A percentile compares a stretch with the other conserved stretches of the same genome.
phyloP scores from a whole-genome alignment of 2,113 vertebrate species.

The Takifugu bimaculatus region DNA sequence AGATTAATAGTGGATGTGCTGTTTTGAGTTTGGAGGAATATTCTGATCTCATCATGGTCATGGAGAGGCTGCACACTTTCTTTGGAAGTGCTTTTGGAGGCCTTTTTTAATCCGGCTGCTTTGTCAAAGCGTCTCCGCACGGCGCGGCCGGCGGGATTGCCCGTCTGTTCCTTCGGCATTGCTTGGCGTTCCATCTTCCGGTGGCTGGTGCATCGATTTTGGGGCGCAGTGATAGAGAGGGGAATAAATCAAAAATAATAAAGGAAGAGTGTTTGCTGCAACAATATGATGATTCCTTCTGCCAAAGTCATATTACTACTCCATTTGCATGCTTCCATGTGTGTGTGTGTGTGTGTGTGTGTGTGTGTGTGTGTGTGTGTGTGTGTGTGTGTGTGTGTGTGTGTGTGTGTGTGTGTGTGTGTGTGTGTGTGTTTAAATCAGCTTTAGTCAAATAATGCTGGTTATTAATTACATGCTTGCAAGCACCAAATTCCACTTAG shows the following conservation, averaged over 20 bases:
- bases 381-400: not conserved
- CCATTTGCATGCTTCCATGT: not conserved
- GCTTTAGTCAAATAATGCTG: slow-evolving; percentile 37
- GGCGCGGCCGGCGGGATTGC: too few relatives aligned
- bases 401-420: not conserved
- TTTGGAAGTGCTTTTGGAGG: not conserved
- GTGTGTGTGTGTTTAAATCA: slow-evolving; percentile 19
- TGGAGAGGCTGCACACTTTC: not conserved
- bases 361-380: not conserved
- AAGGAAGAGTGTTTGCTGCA: too few relatives aligned
- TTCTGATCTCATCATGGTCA: slow-evolving; percentile 21
- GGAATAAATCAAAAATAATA: too few relatives aligned
- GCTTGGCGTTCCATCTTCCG: too few relatives aligned
- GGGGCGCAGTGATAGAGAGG: too few relatives aligned
- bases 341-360: too few relatives aligned
- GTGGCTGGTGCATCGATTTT: too few relatives aligned
- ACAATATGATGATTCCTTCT: not conserved
- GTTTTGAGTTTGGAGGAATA: slow-evolving; percentile 32
- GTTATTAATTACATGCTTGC: slow-evolving; percentile 61
- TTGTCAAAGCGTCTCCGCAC: too few relatives aligned
- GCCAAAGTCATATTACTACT: not conserved
- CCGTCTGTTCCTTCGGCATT: too few relatives aligned
- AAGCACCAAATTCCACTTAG: slow-evolving; percentile 42
- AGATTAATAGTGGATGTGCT: slow-evolving; percentile 44
- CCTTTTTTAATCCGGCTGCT: not conserved